phyloP scores from a whole-genome alignment of 2,888 invertebrate species.

The Drosophila longiperda region DNA sequence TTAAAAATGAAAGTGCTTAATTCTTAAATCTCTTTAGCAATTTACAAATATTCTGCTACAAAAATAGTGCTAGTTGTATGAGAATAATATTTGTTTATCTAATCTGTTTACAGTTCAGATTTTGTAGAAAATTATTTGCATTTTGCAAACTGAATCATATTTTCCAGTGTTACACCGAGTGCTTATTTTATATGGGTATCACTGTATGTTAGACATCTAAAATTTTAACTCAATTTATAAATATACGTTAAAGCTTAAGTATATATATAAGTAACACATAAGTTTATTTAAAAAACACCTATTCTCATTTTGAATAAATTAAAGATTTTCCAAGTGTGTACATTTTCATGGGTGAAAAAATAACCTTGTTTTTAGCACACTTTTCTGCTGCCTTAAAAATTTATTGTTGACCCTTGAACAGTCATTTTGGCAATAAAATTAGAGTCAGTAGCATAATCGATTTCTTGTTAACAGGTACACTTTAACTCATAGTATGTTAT shows the following conservation, averaged over 20 bases:
- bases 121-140: neutral
- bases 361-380: too few species aligned
- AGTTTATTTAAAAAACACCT: neutral
- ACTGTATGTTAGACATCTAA: rapidly evolving
- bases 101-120: neutral
- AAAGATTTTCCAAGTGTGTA: neutral
- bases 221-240: rapidly evolving
- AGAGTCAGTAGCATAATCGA: neutral
- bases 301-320: neutral
- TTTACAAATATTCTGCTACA: too few species aligned
- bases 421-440: neutral
- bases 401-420: neutral
- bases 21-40: neutral
- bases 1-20: neutral
- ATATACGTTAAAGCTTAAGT: neutral
- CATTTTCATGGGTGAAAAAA: too few species aligned
- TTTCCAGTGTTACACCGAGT: neutral
- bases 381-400: neutral
- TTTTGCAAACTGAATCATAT: rapidly evolving
- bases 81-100: neutral
- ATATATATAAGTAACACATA: neutral
- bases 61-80: neutral
- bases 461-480: neutral
- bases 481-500: neutral
- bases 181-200: neutral